Percentiles rank a stretch among this genome's conserved stretches.
phyloP scores from a whole-genome alignment of 92 coral and sea anemone species.

The Heteractis magnifica region DNA sequence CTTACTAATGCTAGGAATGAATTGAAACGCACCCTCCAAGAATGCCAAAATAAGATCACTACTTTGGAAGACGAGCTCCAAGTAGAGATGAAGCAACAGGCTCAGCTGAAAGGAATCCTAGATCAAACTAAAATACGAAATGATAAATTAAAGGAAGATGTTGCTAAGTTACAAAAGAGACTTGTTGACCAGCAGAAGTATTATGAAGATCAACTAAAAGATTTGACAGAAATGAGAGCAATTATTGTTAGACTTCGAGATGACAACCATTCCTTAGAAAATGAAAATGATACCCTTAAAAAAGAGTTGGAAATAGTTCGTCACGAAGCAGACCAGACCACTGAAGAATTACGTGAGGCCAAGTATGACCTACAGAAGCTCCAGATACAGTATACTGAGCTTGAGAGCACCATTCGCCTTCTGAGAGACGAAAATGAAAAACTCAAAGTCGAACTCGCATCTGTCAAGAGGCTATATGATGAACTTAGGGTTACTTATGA shows the following conservation, averaged over 20 bases:
- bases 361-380: conserved; percentile 90
- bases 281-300: conserved; percentile 72
- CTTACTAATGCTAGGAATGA: conserved; percentile 84
- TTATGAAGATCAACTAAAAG: conserved; percentile 83
- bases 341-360: conserved; percentile 80
- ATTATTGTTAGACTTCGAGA: conserved; percentile 83
- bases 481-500: conserved; percentile 67
- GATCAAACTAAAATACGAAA: conserved; percentile 82
- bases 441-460: conserved; percentile 72
- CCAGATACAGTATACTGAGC: conserved; percentile 73
- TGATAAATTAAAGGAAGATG: conserved; percentile 84
- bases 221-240: conserved; percentile 81
- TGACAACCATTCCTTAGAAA: conserved; percentile 78
- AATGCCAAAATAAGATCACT: conserved; percentile 67
- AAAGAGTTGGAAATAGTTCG: conserved; percentile 75
- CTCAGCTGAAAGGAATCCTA: conserved; percentile 91
- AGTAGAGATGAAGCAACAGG: conserved; percentile 84
- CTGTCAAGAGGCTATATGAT: conserved; percentile 59
- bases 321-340: conserved; percentile 68
- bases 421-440: conserved; percentile 91
- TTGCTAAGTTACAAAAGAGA: conserved; percentile 82
- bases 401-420: conserved; percentile 72
- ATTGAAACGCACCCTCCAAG: conserved; percentile 75
- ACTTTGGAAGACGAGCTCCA: conserved; percentile 91
- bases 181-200: conserved; percentile 86